phyloP scores from a whole-genome alignment of 2,113 vertebrate species.

The Heterochromis multidens region DNA sequence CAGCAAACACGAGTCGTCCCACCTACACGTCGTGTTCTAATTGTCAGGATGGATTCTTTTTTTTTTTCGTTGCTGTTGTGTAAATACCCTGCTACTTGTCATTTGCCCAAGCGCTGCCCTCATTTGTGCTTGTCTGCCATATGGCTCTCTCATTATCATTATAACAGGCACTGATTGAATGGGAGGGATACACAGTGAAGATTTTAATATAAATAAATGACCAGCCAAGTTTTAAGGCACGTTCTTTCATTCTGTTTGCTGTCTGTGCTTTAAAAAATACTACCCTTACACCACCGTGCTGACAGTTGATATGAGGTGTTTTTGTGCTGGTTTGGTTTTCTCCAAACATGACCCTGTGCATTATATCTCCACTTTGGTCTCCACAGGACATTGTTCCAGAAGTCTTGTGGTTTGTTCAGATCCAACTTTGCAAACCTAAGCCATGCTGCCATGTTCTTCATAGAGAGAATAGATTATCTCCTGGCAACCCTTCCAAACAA shows the following conservation, averaged over 20 bases:
- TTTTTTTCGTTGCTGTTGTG: neutral
- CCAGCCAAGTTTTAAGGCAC: neutral
- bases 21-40: neutral
- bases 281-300: rapidly evolving
- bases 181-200: neutral
- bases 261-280: neutral
- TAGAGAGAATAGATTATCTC: neutral
- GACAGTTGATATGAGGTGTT: neutral
- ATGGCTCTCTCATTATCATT: constrained; percentile 39
- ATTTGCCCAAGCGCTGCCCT: constrained; percentile 26
- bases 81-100: constrained; percentile 34
- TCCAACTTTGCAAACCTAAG: too few relatives aligned
- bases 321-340: neutral
- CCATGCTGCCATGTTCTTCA: neutral
- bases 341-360: neutral
- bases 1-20: neutral
- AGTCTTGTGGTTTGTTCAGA: neutral
- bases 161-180: constrained; percentile 30
- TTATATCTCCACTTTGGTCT: neutral
- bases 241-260: neutral
- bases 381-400: neutral
- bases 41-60: constrained; percentile 8
- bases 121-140: constrained; percentile 41
- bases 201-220: neutral
- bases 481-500: neutral